A percentile compares a stretch with the other conserved stretches of the same genome.
These are phyloP conservation scores for Tenthredo notha DNA, from an alignment of 2,888 invertebrate genomes.

Conservation along the genomic window DNA sequence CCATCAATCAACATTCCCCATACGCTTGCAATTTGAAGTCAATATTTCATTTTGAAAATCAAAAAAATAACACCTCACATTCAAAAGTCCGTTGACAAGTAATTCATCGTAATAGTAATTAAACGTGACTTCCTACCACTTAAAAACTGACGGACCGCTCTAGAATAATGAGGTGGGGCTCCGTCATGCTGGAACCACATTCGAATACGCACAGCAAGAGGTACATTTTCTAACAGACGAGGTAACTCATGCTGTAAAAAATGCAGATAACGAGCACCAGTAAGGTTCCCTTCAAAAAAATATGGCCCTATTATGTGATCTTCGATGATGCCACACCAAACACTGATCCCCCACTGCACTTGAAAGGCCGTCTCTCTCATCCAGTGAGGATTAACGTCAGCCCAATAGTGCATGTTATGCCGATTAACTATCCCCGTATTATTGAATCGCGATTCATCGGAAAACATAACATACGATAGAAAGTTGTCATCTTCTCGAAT, in stretches of 20 bases:
- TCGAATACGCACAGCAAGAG: background rate
- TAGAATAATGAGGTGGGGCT: background rate
- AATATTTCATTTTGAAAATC: no score
- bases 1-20: no score
- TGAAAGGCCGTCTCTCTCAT: slow-evolving; percentile 23
- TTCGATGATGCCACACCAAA: no score
- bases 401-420: slow-evolving; percentile 38
- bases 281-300: no score
- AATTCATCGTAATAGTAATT: no score
- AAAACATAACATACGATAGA: slow-evolving; percentile 38
- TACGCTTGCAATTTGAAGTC: no score
- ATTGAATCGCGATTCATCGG: slow-evolving; percentile 34
- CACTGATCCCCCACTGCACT: slow-evolving; percentile 8
- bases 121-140: background rate
- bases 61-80: no score
- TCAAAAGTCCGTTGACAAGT: no score
- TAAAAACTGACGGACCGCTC: slow-evolving; percentile 1
- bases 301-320: no score
- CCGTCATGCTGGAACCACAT: slow-evolving; percentile 22
- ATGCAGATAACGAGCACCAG: background rate
- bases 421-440: slow-evolving; percentile 39
- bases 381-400: slow-evolving; percentile 9
- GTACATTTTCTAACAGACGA: background rate
- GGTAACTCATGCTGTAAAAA: background rate
- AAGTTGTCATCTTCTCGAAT: slow-evolving; percentile 1